A percentile compares a stretch with the other conserved stretches of the same genome.
phyloP scores from a whole-genome alignment of 1,140 invertebrate species.

The Drosophila teissieri region DNA sequence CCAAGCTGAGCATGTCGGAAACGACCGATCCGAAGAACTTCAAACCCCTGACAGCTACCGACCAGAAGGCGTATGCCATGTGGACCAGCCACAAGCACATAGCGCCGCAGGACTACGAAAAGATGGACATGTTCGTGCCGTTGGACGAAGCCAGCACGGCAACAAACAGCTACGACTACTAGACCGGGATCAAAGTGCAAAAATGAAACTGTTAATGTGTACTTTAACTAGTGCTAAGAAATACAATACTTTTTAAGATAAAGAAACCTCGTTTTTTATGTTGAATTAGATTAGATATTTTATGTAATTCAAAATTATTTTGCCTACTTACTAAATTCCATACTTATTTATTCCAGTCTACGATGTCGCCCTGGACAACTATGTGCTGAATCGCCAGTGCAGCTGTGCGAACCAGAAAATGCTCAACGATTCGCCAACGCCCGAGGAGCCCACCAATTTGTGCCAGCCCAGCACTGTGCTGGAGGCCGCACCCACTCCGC shows the following conservation, averaged over 20 bases:
- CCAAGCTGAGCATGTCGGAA: constrained; percentile 77
- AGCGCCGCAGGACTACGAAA: constrained; percentile 72
- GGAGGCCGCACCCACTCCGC: constrained; percentile 39
- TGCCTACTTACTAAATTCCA: neutral
- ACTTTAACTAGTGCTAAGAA: constrained; percentile 78
- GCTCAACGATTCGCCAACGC: constrained; percentile 62
- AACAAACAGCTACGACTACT: constrained; percentile 73
- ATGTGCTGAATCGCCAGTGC: constrained; percentile 66
- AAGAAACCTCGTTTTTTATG: constrained; percentile 18
- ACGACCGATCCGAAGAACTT: constrained; percentile 79
- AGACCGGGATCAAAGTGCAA: constrained; percentile 38
- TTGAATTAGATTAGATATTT: constrained; percentile 22
- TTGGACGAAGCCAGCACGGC: constrained; percentile 69
- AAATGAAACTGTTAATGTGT: constrained; percentile 58
- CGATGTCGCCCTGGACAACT: constrained; percentile 60
- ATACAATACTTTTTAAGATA: constrained; percentile 70
- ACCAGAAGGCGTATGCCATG: constrained; percentile 81
- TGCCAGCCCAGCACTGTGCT: constrained; percentile 58
- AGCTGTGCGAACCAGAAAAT: constrained; percentile 65
- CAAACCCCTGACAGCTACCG: constrained; percentile 76
- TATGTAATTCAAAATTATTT: neutral
- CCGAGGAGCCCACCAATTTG: constrained; percentile 69
- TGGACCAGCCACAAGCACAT: constrained; percentile 82
- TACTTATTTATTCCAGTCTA: constrained; percentile 56
- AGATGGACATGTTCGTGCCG: constrained; percentile 76